phyloP scores from a whole-genome alignment of 2,888 invertebrate species.

The Parnassius orleans region DNA sequence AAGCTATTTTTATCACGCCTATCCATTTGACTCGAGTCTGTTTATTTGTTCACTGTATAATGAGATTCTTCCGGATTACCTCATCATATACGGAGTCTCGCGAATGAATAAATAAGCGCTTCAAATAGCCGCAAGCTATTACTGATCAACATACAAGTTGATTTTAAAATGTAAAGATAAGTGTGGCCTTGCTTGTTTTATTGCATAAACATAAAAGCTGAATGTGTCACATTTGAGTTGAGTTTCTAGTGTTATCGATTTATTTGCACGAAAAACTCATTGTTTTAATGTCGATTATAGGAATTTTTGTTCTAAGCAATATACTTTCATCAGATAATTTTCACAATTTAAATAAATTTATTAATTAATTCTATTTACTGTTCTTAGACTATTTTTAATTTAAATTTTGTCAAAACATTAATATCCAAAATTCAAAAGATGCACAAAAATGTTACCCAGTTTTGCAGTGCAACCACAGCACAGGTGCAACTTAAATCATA shows the following conservation, averaged over 20 bases:
- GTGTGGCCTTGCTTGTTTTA: not conserved
- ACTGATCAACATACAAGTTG: conserved; percentile 8
- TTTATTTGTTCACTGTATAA: conserved; percentile 25
- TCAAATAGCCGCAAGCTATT: conserved; percentile 11
- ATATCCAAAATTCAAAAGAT: too few species aligned
- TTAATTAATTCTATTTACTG: too few species aligned
- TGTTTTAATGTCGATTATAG: too few species aligned
- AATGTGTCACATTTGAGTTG: not conserved
- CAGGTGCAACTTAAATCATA: too few species aligned
- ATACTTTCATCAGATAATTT: too few species aligned
- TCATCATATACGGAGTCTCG: conserved; percentile 18
- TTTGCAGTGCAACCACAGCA: too few species aligned
- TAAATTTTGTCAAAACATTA: too few species aligned
- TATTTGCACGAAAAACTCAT: not conserved
- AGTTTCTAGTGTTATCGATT: not conserved
- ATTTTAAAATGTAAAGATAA: not conserved
- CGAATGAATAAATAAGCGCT: conserved; percentile 20
- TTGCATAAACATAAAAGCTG: conserved; percentile 11
- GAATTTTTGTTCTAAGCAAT: too few species aligned
- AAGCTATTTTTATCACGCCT: conserved; percentile 12
- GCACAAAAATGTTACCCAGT: too few species aligned
- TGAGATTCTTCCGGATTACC: conserved; percentile 27
- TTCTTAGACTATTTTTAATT: too few species aligned
- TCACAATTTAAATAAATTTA: too few species aligned
- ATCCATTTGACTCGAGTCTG: conserved; percentile 6